Conservation (phyloP, 2,888 invertebrate genomes). For the Agapostemon virescens region DNA sequence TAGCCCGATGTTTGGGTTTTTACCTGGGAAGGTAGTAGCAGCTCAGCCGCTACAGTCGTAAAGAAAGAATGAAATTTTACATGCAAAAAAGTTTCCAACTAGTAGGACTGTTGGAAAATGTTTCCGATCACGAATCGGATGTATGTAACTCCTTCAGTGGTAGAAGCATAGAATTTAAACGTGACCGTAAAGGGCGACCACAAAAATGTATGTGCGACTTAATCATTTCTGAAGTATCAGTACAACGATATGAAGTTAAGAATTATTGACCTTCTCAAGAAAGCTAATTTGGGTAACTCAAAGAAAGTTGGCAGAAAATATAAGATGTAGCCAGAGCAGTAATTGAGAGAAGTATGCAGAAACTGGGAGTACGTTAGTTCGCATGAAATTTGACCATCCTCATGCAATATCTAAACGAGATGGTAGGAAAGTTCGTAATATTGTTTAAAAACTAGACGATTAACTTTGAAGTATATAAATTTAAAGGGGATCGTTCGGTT, state of each 20-base stretch:
- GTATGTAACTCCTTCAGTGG: not conserved
- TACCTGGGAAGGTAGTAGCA: too few species aligned
- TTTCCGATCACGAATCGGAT: not conserved
- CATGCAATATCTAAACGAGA: not conserved
- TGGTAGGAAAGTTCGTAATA: not conserved
- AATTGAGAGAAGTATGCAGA: not conserved
- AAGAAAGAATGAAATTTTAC: not conserved
- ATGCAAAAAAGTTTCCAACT: not conserved
- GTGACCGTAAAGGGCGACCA: not conserved
- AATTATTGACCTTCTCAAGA: not conserved
- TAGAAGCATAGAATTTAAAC: not conserved
- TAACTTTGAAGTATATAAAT: not conserved
- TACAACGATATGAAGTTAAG: not conserved
- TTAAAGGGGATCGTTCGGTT: not conserved
- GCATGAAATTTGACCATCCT: not conserved
- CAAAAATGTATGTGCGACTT: not conserved
- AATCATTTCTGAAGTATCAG: not conserved
- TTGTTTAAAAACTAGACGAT: not conserved
- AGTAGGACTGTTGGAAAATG: not conserved
- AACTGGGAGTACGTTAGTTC: not conserved
- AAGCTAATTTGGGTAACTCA: not conserved
- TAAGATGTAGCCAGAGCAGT: not conserved
- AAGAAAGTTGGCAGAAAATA: not conserved
- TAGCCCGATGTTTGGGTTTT: too few species aligned
- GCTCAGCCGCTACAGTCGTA: too few species aligned